Percentiles rank a stretch among this genome's conserved stretches.
phyloP scores from a whole-genome alignment of 2,113 vertebrate genomes.

The Sceloporus undulatus region DNA sequence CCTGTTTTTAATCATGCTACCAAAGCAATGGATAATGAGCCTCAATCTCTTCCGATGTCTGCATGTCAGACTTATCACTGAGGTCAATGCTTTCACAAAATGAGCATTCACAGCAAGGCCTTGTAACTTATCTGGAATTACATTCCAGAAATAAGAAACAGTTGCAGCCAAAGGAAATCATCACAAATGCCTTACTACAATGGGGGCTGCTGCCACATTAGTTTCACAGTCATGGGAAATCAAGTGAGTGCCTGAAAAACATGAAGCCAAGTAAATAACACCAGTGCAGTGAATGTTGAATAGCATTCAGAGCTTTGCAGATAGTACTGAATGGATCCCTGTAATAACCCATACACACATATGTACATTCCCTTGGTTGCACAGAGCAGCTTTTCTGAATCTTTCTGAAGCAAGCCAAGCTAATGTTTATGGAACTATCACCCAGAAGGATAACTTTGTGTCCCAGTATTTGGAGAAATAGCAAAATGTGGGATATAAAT shows the following conservation, averaged over 20 bases:
- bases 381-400: background rate
- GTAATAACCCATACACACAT: background rate
- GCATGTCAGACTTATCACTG: background rate
- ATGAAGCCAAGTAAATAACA: too few relatives aligned
- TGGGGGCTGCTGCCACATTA: background rate
- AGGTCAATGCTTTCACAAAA: conserved; percentile 11
- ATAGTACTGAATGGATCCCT: background rate
- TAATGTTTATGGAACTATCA: background rate
- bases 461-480: too few relatives aligned
- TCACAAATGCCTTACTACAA: background rate
- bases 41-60: background rate
- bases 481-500: too few relatives aligned
- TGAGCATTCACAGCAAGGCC: background rate
- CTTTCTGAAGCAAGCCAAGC: background rate
- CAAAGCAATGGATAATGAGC: conserved; percentile 8
- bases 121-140: background rate
- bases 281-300: too few relatives aligned
- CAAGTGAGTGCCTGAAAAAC: background rate
- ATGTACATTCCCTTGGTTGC: background rate
- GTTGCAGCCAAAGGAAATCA: background rate
- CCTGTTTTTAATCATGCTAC: background rate
- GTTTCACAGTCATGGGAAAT: background rate
- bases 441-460: background rate
- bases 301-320: background rate
- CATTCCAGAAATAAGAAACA: conserved; percentile 9